A percentile compares a stretch with the other conserved stretches of the same genome.
phyloP scores from a whole-genome alignment of 37 sponge, comb jelly and placozoan genomes.

The Beroe ovata region DNA sequence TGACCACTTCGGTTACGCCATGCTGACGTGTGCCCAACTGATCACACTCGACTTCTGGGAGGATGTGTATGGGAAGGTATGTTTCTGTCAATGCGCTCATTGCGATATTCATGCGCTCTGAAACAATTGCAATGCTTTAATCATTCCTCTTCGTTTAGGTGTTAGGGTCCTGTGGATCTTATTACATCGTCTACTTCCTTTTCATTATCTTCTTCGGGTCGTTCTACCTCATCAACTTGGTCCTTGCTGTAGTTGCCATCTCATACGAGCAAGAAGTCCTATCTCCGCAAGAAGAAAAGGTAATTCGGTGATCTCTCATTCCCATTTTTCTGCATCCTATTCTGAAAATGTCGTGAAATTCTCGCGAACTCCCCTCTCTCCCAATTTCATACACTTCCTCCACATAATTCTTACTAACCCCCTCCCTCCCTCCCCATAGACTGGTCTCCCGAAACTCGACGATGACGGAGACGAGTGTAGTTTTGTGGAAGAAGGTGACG shows the following conservation, averaged over 20 bases:
- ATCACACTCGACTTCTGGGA: constrained; percentile 70
- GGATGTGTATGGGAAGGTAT: constrained; percentile 67
- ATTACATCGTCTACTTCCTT: constrained; percentile 63
- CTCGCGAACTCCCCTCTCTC: too few species aligned
- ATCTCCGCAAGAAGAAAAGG: constrained; percentile 53
- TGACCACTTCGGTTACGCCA: constrained; percentile 51
- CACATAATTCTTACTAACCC: background rate
- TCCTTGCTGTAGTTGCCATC: constrained; percentile 68
- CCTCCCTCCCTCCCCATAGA: background rate
- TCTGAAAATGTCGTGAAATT: too few species aligned
- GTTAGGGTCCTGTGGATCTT: constrained; percentile 28
- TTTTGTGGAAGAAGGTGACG: constrained; percentile 24
- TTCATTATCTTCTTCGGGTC: constrained; percentile 69
- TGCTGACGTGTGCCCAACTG: constrained; percentile 67
- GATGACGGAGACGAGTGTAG: constrained; percentile 52
- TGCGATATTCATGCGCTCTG: too few species aligned
- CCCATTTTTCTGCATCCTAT: too few species aligned
- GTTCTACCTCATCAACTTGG: constrained; percentile 68
- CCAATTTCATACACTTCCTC: too few species aligned
- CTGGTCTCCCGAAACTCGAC: constrained; percentile 23
- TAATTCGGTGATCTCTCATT: too few species aligned
- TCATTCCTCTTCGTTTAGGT: too few species aligned
- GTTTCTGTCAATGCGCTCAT: background rate
- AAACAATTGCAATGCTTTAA: too few species aligned
- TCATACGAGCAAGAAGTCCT: constrained; percentile 67